Evolutionary conservation across 2,113 vertebrate genomes (phyloP), one percentile per base, ranked within the genome.

Genomic region (Rhinolophus sinicus): DNA sequence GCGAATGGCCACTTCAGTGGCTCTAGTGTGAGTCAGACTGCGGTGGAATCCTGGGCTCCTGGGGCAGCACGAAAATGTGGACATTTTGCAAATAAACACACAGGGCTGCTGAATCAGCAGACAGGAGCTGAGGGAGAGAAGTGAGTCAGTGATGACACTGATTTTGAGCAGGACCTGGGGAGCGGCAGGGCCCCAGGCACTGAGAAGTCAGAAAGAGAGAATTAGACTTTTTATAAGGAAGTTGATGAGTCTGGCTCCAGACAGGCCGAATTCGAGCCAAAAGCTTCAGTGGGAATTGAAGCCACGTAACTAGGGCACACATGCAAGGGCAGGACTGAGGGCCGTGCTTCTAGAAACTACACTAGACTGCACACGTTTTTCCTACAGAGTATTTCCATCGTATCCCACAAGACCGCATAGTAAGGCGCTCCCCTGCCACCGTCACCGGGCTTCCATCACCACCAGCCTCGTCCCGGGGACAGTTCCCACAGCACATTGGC

Each of bases 181-280:
- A 1, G 9, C 2, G 35, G 56, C 1, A 10, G 21, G 24, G 3
- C 26, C n/a, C 1, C 1, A 16, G 14, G 38, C 33, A 13, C 8
- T 0, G 9, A 54, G 44, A 75, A 78, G 15, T 40, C 14, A 24
- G 60, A 8, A 77, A 67, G 72, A 16, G 52, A 28, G 16, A 69
- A 52, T 15, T 19, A 0, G 67, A 16, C 70, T 26, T 65, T 64
- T 5, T 12, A 0, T 52, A 24, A 76, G 52, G 35, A 72, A 65
- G 47, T 33, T 15, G 78, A 6, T 38, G 35, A 54, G 47, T 30
- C 19, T 84, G 73, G 81, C 58, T 78, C 67, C 44, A 50, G 60
- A 78, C 15, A 22, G 40, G 62, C 24, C 2, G 0, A 65, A 54
- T 56, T n/a, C 14, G 21, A 89, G 50, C 18, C 38, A 80, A 21